Evolutionary conservation across 2,113 vertebrate genomes (phyloP).

Genomic region (Dromaius novaehollandiae): DNA sequence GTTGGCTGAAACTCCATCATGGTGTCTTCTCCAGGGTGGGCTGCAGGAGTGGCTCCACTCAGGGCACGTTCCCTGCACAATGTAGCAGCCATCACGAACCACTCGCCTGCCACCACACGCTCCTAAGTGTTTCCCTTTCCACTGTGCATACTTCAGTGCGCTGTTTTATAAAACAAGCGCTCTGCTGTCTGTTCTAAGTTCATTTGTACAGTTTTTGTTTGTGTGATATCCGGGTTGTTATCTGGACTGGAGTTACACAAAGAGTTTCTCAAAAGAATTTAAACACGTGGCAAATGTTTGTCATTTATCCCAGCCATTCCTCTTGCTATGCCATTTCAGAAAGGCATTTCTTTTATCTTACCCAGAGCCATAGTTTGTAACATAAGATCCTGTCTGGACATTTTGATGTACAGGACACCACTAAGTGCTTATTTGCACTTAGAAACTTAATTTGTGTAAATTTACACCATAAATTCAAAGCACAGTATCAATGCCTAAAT

Average conservation of each 20-base stretch:
- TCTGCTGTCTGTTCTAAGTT: background rate
- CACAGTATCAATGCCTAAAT: background rate
- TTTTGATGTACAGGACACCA: background rate
- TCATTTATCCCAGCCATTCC: background rate
- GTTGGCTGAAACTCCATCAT: background rate
- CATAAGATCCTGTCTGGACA: background rate
- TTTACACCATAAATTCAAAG: background rate
- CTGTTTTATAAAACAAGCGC: background rate
- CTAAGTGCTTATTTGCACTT: background rate
- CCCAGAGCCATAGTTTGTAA: background rate
- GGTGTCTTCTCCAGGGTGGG: background rate
- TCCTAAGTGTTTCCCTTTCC: background rate
- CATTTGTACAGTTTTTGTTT: background rate
- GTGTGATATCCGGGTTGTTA: background rate
- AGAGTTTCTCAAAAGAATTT: background rate
- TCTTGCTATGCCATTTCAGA: background rate
- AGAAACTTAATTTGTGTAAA: background rate
- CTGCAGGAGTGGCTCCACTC: background rate
- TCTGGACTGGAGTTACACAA: background rate
- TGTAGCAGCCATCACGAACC: background rate
- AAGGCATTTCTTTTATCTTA: background rate
- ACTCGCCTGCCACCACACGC: background rate
- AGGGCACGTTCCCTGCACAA: background rate
- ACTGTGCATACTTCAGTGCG: rapidly evolving
- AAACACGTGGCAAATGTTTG: background rate